Conservation (phyloP, 2,888 invertebrate genomes). For the Mythimna ferrago region DNA sequence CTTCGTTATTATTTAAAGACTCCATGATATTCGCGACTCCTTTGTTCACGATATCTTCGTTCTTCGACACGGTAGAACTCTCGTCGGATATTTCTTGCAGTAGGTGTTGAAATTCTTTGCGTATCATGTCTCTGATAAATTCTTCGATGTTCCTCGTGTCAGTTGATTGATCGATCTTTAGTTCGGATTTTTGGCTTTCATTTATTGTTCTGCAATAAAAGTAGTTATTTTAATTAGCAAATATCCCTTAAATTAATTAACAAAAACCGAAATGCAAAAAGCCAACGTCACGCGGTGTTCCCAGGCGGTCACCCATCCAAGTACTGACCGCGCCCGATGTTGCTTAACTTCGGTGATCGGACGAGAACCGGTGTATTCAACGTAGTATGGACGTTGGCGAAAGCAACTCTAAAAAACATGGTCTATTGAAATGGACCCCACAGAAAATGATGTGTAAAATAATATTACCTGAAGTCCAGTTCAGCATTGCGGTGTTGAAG, state of each 20-base stretch:
- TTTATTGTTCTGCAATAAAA: conserved; percentile 63
- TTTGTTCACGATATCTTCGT: conserved; percentile 79
- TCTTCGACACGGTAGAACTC: conserved; percentile 64
- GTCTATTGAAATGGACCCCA: not conserved
- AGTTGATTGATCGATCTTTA: conserved; percentile 81
- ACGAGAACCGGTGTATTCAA: conserved; percentile 88
- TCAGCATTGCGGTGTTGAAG: conserved; percentile 59
- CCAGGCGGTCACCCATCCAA: conserved; percentile 85
- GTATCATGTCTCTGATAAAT: conserved; percentile 83
- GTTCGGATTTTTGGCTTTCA: conserved; percentile 63
- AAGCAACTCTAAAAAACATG: fast-evolving
- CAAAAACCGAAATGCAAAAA: conserved; percentile 65
- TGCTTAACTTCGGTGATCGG: conserved; percentile 89
- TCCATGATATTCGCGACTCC: conserved; percentile 83
- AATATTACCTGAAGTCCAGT: conserved; percentile 73
- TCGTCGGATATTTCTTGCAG: conserved; percentile 80
- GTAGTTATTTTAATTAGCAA: not conserved
- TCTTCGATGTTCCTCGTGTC: conserved; percentile 86
- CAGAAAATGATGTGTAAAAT: conserved; percentile 10
- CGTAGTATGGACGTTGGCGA: conserved; percentile 82
- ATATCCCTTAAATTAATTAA: too few species aligned
- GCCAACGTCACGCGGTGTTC: conserved; percentile 81
- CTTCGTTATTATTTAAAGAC: conserved; percentile 73
- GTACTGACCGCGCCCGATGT: conserved; percentile 86
- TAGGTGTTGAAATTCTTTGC: conserved; percentile 83